Conservation (phyloP, 2,888 invertebrate genomes). For the Oxystoma pomonae region DNA sequence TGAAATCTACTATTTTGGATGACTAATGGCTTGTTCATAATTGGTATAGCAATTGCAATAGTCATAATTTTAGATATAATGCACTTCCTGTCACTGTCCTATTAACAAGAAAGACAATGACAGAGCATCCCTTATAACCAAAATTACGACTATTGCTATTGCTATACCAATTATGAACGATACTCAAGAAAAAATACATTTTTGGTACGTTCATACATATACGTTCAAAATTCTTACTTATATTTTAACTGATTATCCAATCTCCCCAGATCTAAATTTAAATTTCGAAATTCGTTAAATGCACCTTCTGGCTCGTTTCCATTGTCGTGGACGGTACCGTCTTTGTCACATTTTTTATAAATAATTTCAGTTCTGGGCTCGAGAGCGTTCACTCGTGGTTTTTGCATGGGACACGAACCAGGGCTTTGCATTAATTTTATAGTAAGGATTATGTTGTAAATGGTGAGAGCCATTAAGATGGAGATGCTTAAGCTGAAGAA, state of each 20-base stretch:
- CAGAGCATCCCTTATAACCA: too few relatives aligned
- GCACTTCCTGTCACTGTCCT: too few relatives aligned
- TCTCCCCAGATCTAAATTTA: conserved; percentile 52
- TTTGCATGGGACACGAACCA: neutral
- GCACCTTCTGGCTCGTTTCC: conserved; percentile 1
- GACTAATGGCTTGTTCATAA: too few relatives aligned
- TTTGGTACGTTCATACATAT: too few relatives aligned
- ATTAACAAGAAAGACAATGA: too few relatives aligned
- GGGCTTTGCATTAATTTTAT: conserved; percentile 52
- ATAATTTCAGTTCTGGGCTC: conserved; percentile 23
- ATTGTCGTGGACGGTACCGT: conserved; percentile 19
- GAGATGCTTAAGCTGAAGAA: conserved; percentile 66
- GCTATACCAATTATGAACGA: too few relatives aligned
- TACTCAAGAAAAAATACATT: too few relatives aligned
- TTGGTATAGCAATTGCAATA: too few relatives aligned
- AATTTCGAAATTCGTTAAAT: conserved; percentile 9
- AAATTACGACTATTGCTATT: too few relatives aligned
- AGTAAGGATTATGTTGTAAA: conserved; percentile 61
- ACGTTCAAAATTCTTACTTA: too few relatives aligned
- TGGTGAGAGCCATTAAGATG: conserved; percentile 60
- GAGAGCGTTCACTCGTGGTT: neutral
- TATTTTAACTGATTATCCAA: conserved; percentile 71
- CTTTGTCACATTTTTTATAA: conserved; percentile 26
- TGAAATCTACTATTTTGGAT: too few relatives aligned
- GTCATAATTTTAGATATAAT: too few relatives aligned